These are phyloP conservation scores for Furnarius figulus DNA, from an alignment of 2,113 vertebrate genomes.

Conservation along the genomic window DNA sequence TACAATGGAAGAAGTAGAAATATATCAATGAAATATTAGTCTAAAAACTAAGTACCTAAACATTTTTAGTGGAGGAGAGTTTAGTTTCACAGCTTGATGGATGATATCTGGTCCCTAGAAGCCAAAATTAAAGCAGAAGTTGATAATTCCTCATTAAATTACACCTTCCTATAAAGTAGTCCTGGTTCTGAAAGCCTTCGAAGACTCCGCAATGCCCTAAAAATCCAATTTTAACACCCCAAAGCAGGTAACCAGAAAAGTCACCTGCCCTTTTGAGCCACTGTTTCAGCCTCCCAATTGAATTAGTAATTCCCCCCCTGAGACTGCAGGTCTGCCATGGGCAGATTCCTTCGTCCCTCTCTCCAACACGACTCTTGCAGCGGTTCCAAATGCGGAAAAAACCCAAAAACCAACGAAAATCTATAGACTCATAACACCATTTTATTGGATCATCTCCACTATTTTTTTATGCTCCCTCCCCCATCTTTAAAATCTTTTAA, in stretches of 20 bases:
- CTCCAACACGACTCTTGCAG: constrained; percentile 17
- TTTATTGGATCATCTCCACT: constrained; percentile 70
- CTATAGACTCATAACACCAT: constrained; percentile 41
- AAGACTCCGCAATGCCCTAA: background rate
- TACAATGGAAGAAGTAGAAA: constrained; percentile 69
- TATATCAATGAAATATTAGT: constrained; percentile 64
- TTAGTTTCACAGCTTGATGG: constrained; percentile 79
- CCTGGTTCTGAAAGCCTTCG: background rate
- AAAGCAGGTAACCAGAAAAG: background rate
- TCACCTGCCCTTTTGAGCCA: background rate
- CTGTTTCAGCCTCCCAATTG: background rate
- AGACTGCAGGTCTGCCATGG: background rate
- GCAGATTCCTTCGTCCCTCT: background rate
- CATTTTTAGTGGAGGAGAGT: constrained; percentile 66
- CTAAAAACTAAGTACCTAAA: constrained; percentile 66
- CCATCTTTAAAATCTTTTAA: constrained; percentile 54
- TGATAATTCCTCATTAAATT: constrained; percentile 34
- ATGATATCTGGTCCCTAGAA: constrained; percentile 68
- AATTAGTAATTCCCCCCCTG: background rate
- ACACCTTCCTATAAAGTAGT: constrained; percentile 21
- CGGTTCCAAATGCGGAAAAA: background rate
- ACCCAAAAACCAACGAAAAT: constrained; percentile 16
- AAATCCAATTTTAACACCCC: background rate
- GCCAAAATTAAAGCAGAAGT: constrained; percentile 47
- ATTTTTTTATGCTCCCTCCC: constrained; percentile 19